These are phyloP conservation scores for Drosophila mimetica DNA, from an alignment of 2,888 invertebrate genomes.

Conservation along the genomic window DNA sequence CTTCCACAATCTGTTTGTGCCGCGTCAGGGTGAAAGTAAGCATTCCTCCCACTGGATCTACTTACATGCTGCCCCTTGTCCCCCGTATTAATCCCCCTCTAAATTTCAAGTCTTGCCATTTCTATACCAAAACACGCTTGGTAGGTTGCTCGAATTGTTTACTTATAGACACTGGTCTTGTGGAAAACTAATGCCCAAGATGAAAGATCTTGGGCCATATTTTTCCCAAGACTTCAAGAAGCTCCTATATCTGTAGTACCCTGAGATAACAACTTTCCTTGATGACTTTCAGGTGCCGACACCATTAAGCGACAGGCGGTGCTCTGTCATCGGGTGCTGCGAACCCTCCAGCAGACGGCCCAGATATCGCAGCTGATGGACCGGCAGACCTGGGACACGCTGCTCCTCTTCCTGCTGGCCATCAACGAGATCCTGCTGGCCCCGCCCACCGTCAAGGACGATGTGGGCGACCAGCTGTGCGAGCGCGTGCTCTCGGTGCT, in stretches of 20 bases:
- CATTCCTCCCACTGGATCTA: no score
- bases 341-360: slow-evolving; percentile 92
- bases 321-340: slow-evolving; percentile 94
- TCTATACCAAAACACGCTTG: slow-evolving; percentile 92
- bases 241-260: neutral
- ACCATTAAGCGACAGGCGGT: slow-evolving; percentile 97
- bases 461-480: slow-evolving; percentile 97
- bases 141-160: slow-evolving; percentile 85
- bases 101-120: slow-evolving; percentile 94
- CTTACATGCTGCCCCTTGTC: slow-evolving; percentile 3
- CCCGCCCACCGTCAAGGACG: slow-evolving; percentile 96
- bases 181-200: neutral
- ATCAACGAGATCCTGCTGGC: slow-evolving; percentile 96
- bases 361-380: slow-evolving; percentile 91
- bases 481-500: slow-evolving; percentile 96
- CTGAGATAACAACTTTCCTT: neutral
- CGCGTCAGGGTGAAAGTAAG: slow-evolving; percentile 95
- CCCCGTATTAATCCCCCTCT: slow-evolving; percentile 57
- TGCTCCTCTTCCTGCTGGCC: slow-evolving; percentile 93
- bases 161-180: neutral
- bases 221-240: neutral
- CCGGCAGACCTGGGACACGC: slow-evolving; percentile 95
- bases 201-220: neutral
- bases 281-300: slow-evolving; percentile 88
- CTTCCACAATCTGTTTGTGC: slow-evolving; percentile 97